Base-by-base conservation (phyloP, 2,797 vertebrate species). In the Pantherophis alleghaniensis region DNA sequence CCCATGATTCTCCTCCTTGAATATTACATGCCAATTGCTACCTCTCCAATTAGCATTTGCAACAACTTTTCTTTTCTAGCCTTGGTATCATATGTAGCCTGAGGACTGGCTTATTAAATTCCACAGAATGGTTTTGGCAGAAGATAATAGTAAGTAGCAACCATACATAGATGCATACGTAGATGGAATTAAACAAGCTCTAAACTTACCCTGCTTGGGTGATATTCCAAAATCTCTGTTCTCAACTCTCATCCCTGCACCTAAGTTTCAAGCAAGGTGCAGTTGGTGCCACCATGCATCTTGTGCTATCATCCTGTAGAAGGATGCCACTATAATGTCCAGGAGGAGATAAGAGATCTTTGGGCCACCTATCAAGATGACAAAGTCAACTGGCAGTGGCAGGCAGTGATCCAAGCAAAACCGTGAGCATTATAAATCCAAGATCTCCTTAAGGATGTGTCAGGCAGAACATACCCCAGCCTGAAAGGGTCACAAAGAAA, bases 141-240 rank as follows among this genome's bases (percentile, higher is more conserved):
- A 53, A 86, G 47, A 61, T 86, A 53, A 37, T 10, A 37, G 2
- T 32, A 28, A 37, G 2, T 32, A 28, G 11, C 24, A 11, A n/a
- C 56, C n/a, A 37, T 53, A 37, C 13, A n/a, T n/a, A 91, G 22
- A 88, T 88, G 4, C 28, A 32, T 59, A 37, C 18, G 20, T n/a
- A 91, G 24, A 88, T 91, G 1, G 2, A 9, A 32, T 56, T 63
- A 37, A 87, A 12, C 37, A 66, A 47, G 13, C 60, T 28, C 53
- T 83, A 87, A 86, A 93, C 93, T 93, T 93, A 93, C 93, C 93
- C 69, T 66, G 69, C 87, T 91, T 86, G 87, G 90, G 53, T 47
- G 87, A 42, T 32, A 69, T 83, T 87, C 93, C 90, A 86, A 66
- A 47, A 59, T 86, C 24, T 69, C 28, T n/a, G 12, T 12, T 60